A percentile compares a stretch with the other conserved stretches of the same genome.
These are phyloP conservation scores for Chaunax sp. DNA, from an alignment of 2,797 vertebrate species.

Conservation along the genomic window DNA sequence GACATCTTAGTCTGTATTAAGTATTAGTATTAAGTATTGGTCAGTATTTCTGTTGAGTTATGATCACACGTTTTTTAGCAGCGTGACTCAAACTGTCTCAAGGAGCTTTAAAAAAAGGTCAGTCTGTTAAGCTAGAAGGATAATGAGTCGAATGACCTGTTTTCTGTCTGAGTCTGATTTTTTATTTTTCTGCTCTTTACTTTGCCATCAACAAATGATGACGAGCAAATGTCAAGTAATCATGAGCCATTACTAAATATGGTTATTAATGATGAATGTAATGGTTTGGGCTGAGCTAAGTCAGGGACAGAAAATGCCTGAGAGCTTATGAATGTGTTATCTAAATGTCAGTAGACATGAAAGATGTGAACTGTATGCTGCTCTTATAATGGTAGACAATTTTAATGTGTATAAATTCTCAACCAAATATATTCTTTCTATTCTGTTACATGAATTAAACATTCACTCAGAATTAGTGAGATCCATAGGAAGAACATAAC, in stretches of 20 bases:
- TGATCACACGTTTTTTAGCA: no score
- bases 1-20: no score
- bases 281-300: conserved; percentile 28
- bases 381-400: conserved; percentile 5
- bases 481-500: not conserved
- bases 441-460: not conserved
- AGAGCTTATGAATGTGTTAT: conserved; percentile 40
- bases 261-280: conserved; percentile 54
- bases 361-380: conserved; percentile 5
- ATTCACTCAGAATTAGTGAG: not conserved
- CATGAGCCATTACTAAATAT: conserved; percentile 50
- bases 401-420: not conserved
- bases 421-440: not conserved
- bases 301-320: conserved; percentile 36
- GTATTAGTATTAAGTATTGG: no score
- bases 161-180: not conserved
- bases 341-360: conserved; percentile 55
- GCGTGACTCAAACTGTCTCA: no score
- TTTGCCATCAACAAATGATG: conserved; percentile 35
- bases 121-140: no score
- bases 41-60: no score
- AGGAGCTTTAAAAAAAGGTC: no score
- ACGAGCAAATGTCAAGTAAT: conserved; percentile 58
- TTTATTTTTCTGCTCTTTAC: not conserved
- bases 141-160: not conserved